Base-by-base conservation (phyloP, 2,888 invertebrate genomes). In the Macrosiphum euphorbiae region DNA sequence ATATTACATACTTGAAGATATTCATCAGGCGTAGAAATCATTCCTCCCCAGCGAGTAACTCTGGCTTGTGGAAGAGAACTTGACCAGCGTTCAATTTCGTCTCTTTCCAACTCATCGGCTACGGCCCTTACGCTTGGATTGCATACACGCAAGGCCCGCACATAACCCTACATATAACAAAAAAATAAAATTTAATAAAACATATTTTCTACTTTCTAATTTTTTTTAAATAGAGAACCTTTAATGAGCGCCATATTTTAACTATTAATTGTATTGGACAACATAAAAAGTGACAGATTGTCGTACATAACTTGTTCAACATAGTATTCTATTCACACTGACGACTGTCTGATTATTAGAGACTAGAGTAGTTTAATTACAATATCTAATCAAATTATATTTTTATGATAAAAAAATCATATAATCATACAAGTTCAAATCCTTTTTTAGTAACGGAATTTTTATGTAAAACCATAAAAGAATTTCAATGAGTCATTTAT, bases 21-120 rank as follows among this genome's bases (percentile, higher is more conserved):
- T 96, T 98, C 98, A 96, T 99, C 99, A 0, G 99, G 99, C 26
- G 99, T 99, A 55, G 99, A 99, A 95, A 99, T 99, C 99, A 99
- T 99, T 94, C 99, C 99, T 93, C 99, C 99, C 99, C 99, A 99
- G 94, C 99, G 97, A 1, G 99, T 99, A 88, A 99, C 99, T 94
- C 99, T 96, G 41, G 98, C 98, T 88, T 98, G 96, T 0, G 98
- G 96, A 89, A 99, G 96, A 0, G 98, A 97, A 95, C 97, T 97
- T 88, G 98, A 98, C 99, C 99, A 99, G 95, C 98, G 97, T 84
- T 98, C 97, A 94, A 99, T 98, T 96, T 99, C 99, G 95, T 99
- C 98, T 93, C 98, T 97, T 96, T 99, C 99, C 98, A 99, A 98
- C 95, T 98, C 98, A 95, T 99, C 98, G 7, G 98, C 98, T 92